Percentiles rank a stretch among this genome's conserved stretches.
Evolutionary conservation across 2,797 vertebrate species (phyloP).

Genomic region (Gouania willdenowi): DNA sequence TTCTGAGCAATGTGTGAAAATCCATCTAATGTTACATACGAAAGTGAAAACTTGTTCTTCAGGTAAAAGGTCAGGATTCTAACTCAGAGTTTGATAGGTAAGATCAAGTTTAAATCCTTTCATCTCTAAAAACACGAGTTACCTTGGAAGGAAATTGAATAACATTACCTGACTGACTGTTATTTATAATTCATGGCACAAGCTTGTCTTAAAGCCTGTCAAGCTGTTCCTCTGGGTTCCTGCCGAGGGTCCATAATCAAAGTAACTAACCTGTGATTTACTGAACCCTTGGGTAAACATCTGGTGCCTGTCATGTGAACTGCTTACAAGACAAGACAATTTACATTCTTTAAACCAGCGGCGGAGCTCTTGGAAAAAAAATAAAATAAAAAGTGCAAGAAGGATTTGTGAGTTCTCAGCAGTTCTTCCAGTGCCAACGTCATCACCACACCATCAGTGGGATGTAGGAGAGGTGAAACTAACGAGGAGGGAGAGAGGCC

Average conservation of each 20-base stretch:
- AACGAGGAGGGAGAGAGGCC: background rate
- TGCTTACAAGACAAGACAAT: slow-evolving; percentile 43
- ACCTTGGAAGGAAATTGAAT: background rate
- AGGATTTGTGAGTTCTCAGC: slow-evolving; percentile 46
- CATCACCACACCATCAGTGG: slow-evolving; percentile 21
- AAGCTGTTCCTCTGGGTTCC: slow-evolving; percentile 26
- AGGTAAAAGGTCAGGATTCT: too few species aligned
- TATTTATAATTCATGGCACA: slow-evolving; percentile 41
- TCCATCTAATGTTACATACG: too few species aligned
- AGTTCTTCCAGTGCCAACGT: slow-evolving; percentile 29
- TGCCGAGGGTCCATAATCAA: slow-evolving; percentile 47
- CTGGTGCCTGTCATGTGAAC: slow-evolving; percentile 52
- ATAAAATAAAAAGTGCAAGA: background rate
- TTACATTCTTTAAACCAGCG: slow-evolving; percentile 39
- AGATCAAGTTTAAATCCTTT: too few species aligned
- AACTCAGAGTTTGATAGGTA: too few species aligned
- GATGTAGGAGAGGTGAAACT: slow-evolving; percentile 3
- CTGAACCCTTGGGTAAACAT: slow-evolving; percentile 57
- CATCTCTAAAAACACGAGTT: too few species aligned
- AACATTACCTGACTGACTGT: slow-evolving; percentile 12
- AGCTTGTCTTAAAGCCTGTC: slow-evolving; percentile 31
- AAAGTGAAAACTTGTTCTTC: too few species aligned
- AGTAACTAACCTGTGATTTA: slow-evolving; percentile 62
- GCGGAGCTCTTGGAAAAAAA: slow-evolving; percentile 15
- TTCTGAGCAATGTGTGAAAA: too few species aligned